Evolutionary conservation across 2,888 invertebrate species (phyloP).

Genomic region (Brachypalpus laphriformis): DNA sequence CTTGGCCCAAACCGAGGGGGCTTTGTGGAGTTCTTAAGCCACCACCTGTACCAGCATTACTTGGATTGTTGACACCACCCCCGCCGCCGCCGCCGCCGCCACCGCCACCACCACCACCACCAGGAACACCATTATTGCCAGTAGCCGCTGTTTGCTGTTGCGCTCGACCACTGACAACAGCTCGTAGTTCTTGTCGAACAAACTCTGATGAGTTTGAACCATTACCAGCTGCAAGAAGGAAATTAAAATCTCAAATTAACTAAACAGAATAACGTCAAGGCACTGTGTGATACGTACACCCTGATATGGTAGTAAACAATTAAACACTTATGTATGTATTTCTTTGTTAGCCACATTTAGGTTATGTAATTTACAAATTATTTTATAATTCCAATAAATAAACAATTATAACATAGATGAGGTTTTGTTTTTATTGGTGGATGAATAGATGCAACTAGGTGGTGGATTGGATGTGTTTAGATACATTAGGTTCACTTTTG

Average conservation of each 20-base stretch:
- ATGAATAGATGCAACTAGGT: conserved; percentile 64
- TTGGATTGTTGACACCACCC: conserved; percentile 41
- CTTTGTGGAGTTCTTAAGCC: conserved; percentile 81
- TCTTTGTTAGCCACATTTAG: conserved; percentile 73
- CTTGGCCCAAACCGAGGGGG: conserved; percentile 80
- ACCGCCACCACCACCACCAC: conserved; percentile 75
- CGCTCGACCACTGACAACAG: conserved; percentile 93
- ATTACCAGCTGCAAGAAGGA: conserved; percentile 83
- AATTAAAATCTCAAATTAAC: conserved; percentile 68
- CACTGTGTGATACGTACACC: conserved; percentile 7
- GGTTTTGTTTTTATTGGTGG: conserved; percentile 39
- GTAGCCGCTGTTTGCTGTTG: conserved; percentile 82
- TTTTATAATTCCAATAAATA: conserved; percentile 35
- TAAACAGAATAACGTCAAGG: conserved; percentile 10
- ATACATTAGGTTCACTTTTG: conserved; percentile 31
- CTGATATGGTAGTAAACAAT: conserved; percentile 44
- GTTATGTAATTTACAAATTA: conserved; percentile 58
- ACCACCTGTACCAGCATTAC: conserved; percentile 46
- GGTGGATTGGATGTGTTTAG: conserved; percentile 57
- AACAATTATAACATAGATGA: conserved; percentile 37
- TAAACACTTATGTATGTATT: conserved; percentile 50
- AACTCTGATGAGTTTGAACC: conserved; percentile 91
- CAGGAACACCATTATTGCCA: conserved; percentile 75
- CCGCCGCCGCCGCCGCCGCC: conserved; percentile 68
- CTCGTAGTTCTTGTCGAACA: conserved; percentile 95